Evolutionary conservation across 2,888 invertebrate species (phyloP), one percentile per base, ranked within the genome.

Genomic region (Apoda limacodes): DNA sequence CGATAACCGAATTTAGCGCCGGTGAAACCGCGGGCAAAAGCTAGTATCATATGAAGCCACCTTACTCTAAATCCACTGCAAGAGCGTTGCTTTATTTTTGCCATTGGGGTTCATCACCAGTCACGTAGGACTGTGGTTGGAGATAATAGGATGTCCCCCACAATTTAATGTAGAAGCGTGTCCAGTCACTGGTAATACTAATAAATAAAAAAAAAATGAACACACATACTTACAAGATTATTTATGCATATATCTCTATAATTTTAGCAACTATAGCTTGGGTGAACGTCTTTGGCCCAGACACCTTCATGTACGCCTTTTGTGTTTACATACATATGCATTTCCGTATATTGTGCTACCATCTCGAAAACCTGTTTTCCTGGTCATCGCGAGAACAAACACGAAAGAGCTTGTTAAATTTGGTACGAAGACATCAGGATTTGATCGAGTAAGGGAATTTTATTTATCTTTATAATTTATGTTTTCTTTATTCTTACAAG

Each of bases 311-410:
- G 33, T 66, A 60, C 30, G 48, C 48, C 0, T 49, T 62, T 7
- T 72, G 74, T 29, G 51, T 56, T 0, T 66, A 60, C 37, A 48
- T 65, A 0, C 60, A 56, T 24, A 68, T 74, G 62, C 66, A 75
- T 25, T 72, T 74, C 29, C 47, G 51, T 1, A 46, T 72, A 1
- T 42, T 74, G 9, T 52, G 64, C 9, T 43, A 51, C 2, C 47
- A 46, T 3, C 52, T 62, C n/a, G 56, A 63, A 36, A 42, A 50
- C 5, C 40, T 59, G 1, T 40, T 57, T 0, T 26, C 41, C 1
- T 12, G 22, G 1, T 32, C 36, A 9, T 41, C 43, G 1, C 27
- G 33, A 2, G 34, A 34, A 2, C 37, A 47, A 11, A 57, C 53
- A 1, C 50, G 35, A 13, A 25, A 17, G 3, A 48, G 50, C 2